phyloP scores from a whole-genome alignment of 1,140 invertebrate species.

The Drosophila albomicans region DNA sequence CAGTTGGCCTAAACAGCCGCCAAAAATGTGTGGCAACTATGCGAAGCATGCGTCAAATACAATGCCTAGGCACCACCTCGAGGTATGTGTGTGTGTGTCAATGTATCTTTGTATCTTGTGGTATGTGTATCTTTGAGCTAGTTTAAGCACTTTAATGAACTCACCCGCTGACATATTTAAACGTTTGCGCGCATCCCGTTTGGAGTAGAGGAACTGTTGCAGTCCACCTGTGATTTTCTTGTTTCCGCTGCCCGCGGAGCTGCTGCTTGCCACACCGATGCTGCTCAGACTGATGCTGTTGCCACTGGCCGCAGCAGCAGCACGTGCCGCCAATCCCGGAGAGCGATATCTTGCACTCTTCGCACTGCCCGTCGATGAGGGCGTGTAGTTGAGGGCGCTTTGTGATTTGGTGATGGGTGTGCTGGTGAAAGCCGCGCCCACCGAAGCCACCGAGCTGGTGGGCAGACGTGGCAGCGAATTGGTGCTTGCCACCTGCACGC shows the following conservation, averaged over 20 bases:
- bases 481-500: constrained; percentile 87
- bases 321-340: constrained; percentile 88
- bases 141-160: constrained; percentile 45
- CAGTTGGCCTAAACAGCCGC: neutral
- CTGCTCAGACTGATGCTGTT: constrained; percentile 73
- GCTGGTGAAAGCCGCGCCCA: constrained; percentile 78
- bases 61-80: neutral
- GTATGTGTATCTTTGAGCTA: constrained; percentile 6
- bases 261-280: constrained; percentile 58
- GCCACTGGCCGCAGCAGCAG: constrained; percentile 59
- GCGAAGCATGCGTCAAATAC: neutral
- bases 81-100: neutral
- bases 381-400: constrained; percentile 87
- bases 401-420: constrained; percentile 89
- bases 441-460: constrained; percentile 85
- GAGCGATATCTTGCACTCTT: constrained; percentile 94
- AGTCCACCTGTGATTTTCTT: constrained; percentile 90
- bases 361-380: constrained; percentile 86
- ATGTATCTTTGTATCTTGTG: neutral
- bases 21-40: constrained; percentile 13
- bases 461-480: constrained; percentile 91
- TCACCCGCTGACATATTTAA: constrained; percentile 86
- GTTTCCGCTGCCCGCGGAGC: constrained; percentile 74
- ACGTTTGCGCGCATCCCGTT: constrained; percentile 86
- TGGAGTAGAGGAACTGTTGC: constrained; percentile 86